A percentile compares a stretch with the other conserved stretches of the same genome.
Evolutionary conservation across 2,113 vertebrate species (phyloP).

Genomic region (Burhinus oedicnemus): DNA sequence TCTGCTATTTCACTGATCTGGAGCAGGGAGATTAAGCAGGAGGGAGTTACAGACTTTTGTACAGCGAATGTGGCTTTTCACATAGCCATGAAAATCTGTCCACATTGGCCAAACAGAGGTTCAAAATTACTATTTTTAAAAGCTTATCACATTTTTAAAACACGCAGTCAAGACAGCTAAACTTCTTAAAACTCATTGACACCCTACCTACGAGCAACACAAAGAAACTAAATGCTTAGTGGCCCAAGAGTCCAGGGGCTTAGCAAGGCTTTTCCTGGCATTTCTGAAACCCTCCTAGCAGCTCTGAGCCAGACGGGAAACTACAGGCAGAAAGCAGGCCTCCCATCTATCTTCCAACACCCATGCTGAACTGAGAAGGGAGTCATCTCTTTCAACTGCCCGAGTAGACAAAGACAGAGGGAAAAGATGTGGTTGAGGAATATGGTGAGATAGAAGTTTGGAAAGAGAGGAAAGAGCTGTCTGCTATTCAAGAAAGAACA

Average conservation of each 20-base stretch:
- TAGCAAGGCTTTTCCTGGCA: neutral
- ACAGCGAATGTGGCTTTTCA: neutral
- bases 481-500: neutral
- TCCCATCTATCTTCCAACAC: neutral
- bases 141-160: neutral
- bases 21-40: neutral
- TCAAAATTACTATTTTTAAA: neutral
- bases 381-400: neutral
- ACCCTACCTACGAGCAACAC: neutral
- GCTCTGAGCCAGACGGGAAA: neutral
- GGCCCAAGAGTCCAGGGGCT: neutral
- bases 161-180: neutral
- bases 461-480: neutral
- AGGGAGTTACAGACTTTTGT: neutral
- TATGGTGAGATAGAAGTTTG: neutral
- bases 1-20: neutral
- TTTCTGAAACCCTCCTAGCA: neutral
- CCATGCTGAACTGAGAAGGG: neutral
- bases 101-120: neutral
- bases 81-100: neutral
- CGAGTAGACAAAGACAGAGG: rapidly evolving
- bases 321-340: neutral
- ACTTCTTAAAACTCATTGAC: neutral
- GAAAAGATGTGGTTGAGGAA: neutral
- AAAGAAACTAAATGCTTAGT: neutral